A percentile compares a stretch with the other conserved stretches of the same genome.
phyloP scores from a whole-genome alignment of 2,797 vertebrate genomes.

The Micromesistius poutassou region DNA sequence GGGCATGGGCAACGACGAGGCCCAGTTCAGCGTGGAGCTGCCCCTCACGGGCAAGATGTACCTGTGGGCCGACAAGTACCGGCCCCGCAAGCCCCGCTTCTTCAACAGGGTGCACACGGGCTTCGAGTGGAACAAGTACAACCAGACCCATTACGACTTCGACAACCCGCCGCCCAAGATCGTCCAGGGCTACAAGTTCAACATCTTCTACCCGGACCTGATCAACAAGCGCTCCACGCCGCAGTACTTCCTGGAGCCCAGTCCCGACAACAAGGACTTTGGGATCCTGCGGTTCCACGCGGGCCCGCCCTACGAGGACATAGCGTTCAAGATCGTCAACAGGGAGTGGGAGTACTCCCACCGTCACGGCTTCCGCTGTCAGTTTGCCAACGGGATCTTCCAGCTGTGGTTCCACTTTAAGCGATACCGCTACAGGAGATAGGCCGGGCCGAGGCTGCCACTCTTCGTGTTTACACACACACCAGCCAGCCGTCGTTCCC shows the following conservation, averaged over 20 bases:
- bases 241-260: slow-evolving; percentile 96
- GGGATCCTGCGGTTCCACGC: slow-evolving; percentile 94
- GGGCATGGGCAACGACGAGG: slow-evolving; percentile 94
- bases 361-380: slow-evolving; percentile 96
- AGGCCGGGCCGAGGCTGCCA: slow-evolving; percentile 21
- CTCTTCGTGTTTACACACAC: slow-evolving; percentile 19
- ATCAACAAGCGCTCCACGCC: slow-evolving; percentile 95
- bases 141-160: slow-evolving; percentile 98
- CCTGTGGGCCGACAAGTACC: slow-evolving; percentile 98
- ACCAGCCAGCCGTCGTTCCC: background rate
- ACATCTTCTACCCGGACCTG: slow-evolving; percentile 98
- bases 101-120: slow-evolving; percentile 98
- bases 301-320: slow-evolving; percentile 95
- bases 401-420: slow-evolving; percentile 99
- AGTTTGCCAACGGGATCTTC: slow-evolving; percentile 97
- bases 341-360: slow-evolving; percentile 98
- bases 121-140: slow-evolving; percentile 99
- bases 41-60: slow-evolving; percentile 93
- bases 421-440: slow-evolving; percentile 93
- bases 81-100: slow-evolving; percentile 95
- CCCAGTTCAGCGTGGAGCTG: slow-evolving; percentile 96
- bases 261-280: slow-evolving; percentile 93
- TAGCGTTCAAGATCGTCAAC: slow-evolving; percentile 97
- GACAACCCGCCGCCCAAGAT: slow-evolving; percentile 98
- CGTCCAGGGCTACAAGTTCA: slow-evolving; percentile 98